These are phyloP conservation scores for Linnaemya tessellans DNA, from an alignment of 2,888 invertebrate genomes.

Conservation along the genomic window DNA sequence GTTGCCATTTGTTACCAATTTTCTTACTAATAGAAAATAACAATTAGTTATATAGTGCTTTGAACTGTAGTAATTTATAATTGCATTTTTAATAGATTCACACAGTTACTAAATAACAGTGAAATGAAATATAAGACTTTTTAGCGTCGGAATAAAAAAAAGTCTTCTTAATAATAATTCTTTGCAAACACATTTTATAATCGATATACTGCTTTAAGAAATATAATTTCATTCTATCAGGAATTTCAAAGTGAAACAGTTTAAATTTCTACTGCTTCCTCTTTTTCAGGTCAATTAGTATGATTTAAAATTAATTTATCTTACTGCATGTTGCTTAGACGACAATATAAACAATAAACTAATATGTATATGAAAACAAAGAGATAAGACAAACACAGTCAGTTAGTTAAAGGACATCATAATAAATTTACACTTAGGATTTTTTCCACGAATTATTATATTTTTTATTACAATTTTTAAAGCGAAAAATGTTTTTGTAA, in stretches of 20 bases:
- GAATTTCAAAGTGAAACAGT: not conserved
- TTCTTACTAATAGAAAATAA: constrained; percentile 7
- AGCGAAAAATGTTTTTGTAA: too few species aligned
- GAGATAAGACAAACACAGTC: not conserved
- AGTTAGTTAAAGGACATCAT: not conserved
- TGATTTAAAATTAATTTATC: constrained; percentile 2
- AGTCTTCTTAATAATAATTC: too few species aligned
- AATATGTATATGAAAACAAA: not conserved
- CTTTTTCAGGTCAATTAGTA: not conserved
- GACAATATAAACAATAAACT: not conserved
- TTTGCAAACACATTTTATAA: too few species aligned
- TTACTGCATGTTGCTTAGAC: not conserved
- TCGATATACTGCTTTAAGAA: too few species aligned
- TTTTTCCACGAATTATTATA: too few species aligned
- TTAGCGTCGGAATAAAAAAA: too few species aligned
- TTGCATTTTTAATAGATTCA: not conserved
- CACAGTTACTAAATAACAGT: too few species aligned
- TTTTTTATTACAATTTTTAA: too few species aligned
- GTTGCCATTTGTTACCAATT: not conserved
- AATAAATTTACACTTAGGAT: not conserved
- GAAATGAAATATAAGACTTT: too few species aligned
- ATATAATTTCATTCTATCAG: not conserved
- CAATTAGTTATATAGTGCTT: too few species aligned
- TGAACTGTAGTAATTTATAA: not conserved
- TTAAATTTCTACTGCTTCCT: not conserved